Conservation (phyloP, 1,140 invertebrate species). For the Neuroterus valhalla region DNA sequence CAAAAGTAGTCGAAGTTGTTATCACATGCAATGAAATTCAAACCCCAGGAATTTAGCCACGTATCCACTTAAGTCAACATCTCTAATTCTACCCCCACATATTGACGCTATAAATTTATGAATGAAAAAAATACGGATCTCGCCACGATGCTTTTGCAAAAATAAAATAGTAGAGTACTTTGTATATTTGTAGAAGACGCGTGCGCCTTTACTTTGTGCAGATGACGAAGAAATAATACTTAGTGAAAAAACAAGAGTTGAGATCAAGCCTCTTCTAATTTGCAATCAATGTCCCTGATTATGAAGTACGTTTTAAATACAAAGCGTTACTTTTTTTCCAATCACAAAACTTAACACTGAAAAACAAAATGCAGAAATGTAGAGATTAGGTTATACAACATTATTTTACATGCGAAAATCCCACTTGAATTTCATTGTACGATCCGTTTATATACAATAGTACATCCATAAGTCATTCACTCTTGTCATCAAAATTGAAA, state of each 20-base stretch:
- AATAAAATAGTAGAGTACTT: neutral
- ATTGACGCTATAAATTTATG: too few relatives aligned
- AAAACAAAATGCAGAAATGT: too few relatives aligned
- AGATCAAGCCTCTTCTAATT: too few relatives aligned
- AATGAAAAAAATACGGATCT: too few relatives aligned
- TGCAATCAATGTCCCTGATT: too few relatives aligned
- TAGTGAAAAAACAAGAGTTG: too few relatives aligned
- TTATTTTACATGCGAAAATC: constrained; percentile 21
- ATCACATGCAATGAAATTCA: constrained; percentile 65
- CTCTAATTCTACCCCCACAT: neutral
- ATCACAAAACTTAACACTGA: too few relatives aligned
- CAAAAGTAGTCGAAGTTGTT: constrained; percentile 42
- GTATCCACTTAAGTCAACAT: neutral
- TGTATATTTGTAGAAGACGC: neutral
- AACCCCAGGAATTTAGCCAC: constrained; percentile 32
- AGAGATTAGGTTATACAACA: constrained; percentile 4
- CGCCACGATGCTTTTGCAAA: too few relatives aligned
- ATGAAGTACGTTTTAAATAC: too few relatives aligned
- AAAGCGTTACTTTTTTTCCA: too few relatives aligned
- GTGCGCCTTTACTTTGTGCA: constrained; percentile 37
- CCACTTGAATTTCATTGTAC: constrained; percentile 67
- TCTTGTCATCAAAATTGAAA: constrained; percentile 52
- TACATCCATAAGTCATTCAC: constrained; percentile 51
- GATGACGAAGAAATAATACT: constrained; percentile 16
- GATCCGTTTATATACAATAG: constrained; percentile 63